Evolutionary conservation across 2,888 invertebrate species (phyloP).

Genomic region (Mayetiola destructor): DNA sequence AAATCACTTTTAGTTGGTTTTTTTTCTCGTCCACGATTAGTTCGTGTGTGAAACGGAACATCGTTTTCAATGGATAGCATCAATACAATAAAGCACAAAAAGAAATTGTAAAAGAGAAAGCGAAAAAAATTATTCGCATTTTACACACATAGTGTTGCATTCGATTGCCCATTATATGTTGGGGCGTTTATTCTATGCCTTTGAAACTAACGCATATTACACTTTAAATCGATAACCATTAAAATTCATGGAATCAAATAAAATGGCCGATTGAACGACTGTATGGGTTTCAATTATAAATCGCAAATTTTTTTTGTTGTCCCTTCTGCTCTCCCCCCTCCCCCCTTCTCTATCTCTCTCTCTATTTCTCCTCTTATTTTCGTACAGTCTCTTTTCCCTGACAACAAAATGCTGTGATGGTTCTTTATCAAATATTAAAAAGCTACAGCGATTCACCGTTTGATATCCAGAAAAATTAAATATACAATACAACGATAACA

Average conservation of each 20-base stretch:
- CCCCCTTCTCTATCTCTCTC: background rate
- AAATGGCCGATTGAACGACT: slow-evolving; percentile 12
- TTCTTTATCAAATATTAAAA: slow-evolving; percentile 4
- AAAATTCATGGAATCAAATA: slow-evolving; percentile 5
- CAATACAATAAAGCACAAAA: no score
- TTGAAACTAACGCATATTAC: slow-evolving; percentile 8
- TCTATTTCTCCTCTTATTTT: background rate
- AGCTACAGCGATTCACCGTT: background rate
- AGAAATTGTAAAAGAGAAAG: no score
- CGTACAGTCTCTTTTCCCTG: no score
- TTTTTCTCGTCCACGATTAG: no score
- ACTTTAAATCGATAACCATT: slow-evolving; percentile 12
- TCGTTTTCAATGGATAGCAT: no score
- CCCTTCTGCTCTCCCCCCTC: background rate
- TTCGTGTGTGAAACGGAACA: no score
- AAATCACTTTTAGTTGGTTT: no score
- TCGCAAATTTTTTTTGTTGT: background rate
- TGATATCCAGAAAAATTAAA: background rate
- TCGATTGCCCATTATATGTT: no score
- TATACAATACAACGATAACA: background rate
- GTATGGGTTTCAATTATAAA: slow-evolving; percentile 12
- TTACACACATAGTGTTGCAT: no score
- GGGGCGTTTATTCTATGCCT: no score
- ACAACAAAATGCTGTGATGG: no score
- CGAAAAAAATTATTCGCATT: no score